phyloP scores from a whole-genome alignment of 1,140 invertebrate genomes.

The Atta colombica region DNA sequence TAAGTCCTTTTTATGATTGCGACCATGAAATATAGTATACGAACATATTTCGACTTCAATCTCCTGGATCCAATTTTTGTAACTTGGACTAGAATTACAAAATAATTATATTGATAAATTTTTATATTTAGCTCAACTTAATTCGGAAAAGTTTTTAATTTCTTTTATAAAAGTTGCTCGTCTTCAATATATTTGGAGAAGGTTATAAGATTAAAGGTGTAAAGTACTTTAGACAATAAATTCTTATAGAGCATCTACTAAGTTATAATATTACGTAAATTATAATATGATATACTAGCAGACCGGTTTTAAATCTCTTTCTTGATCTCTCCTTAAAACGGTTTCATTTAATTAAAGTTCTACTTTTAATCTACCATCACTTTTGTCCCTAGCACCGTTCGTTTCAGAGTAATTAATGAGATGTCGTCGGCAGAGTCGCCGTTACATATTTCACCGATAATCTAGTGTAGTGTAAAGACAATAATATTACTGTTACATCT shows the following conservation, averaged over 20 bases:
- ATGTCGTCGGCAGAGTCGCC: slow-evolving; percentile 31
- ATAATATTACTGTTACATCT: slow-evolving; percentile 47
- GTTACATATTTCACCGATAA: slow-evolving; percentile 59
- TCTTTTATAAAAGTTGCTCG: neutral
- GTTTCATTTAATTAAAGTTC: slow-evolving; percentile 62
- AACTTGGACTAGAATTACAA: slow-evolving; percentile 20
- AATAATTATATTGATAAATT: neutral
- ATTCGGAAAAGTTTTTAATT: neutral
- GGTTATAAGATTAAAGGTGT: neutral
- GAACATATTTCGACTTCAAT: neutral
- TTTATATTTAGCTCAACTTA: neutral
- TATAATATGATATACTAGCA: slow-evolving; percentile 6
- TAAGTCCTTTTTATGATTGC: neutral
- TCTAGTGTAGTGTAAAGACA: slow-evolving; percentile 11
- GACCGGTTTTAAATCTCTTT: slow-evolving; percentile 41
- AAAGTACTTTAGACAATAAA: slow-evolving; percentile 22
- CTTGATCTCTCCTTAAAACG: slow-evolving; percentile 10
- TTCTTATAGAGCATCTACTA: neutral
- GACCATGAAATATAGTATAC: slow-evolving; percentile 53
- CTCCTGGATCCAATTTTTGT: neutral
- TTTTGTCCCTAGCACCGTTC: slow-evolving; percentile 32
- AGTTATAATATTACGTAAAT: slow-evolving; percentile 30
- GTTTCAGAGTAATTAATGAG: slow-evolving; percentile 42
- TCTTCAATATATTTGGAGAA: neutral
- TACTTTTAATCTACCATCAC: slow-evolving; percentile 58